Conservation (phyloP, 2,797 vertebrate species). For the Kryptopterus vitreolus region DNA sequence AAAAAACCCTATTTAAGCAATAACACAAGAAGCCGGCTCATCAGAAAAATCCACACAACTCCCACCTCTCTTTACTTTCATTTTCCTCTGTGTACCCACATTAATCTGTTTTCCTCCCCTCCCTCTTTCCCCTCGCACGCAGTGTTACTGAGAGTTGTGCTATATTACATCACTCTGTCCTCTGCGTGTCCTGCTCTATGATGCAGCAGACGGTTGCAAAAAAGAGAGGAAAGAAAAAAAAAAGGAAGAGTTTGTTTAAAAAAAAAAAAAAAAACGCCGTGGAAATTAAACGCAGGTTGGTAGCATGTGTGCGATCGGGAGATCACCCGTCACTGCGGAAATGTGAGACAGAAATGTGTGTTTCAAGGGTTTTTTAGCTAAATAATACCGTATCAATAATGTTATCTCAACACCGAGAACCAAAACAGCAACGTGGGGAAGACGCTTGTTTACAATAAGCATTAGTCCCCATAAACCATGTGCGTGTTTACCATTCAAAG, state of each 20-base stretch:
- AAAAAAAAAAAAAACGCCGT: too few relatives aligned
- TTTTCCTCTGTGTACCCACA: conserved; percentile 1
- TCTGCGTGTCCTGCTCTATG: conserved; percentile 51
- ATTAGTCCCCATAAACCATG: background rate
- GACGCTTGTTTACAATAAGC: background rate
- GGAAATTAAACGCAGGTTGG: conserved; percentile 7
- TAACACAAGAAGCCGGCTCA: conserved; percentile 3
- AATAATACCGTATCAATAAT: background rate
- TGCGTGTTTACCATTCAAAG: background rate
- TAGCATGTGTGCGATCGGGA: background rate
- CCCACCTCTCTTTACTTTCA: conserved; percentile 21
- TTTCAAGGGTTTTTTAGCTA: background rate
- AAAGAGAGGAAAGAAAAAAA: too few relatives aligned
- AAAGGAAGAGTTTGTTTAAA: conserved; percentile 24
- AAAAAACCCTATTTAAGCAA: conserved; percentile 12
- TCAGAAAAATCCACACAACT: background rate
- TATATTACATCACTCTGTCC: conserved; percentile 58
- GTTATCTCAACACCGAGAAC: background rate
- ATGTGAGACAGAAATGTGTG: background rate
- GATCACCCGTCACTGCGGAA: background rate
- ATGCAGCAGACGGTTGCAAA: conserved; percentile 34
- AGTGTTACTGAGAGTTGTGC: conserved; percentile 47
- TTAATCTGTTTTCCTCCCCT: conserved; percentile 7
- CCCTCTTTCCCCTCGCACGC: conserved; percentile 14
- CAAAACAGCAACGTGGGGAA: background rate